Percentiles rank a stretch among this genome's conserved stretches.
These are phyloP conservation scores for Halcyon leucocephala DNA, from an alignment of 2,797 vertebrate genomes.

Conservation along the genomic window DNA sequence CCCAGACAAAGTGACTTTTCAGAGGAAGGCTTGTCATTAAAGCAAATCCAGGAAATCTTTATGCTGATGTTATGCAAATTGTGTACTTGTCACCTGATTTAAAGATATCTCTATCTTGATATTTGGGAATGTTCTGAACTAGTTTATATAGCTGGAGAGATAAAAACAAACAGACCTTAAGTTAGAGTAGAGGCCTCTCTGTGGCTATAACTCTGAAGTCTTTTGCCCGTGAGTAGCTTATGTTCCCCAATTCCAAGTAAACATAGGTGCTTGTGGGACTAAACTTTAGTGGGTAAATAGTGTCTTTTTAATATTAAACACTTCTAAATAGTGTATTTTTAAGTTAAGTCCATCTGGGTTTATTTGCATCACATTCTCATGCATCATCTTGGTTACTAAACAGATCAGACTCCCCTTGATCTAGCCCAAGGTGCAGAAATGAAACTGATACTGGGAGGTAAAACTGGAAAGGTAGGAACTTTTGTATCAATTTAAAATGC, in stretches of 20 bases:
- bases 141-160: neutral
- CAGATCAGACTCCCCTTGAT: slow-evolving; percentile 88
- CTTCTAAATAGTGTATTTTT: neutral
- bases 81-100: neutral
- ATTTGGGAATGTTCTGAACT: neutral
- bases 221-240: neutral
- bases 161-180: neutral
- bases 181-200: neutral
- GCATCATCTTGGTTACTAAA: slow-evolving; percentile 2
- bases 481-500: neutral
- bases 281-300: neutral
- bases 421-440: slow-evolving; percentile 86
- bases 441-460: slow-evolving; percentile 82
- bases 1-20: neutral
- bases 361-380: neutral
- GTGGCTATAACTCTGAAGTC: neutral
- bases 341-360: neutral
- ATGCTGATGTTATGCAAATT: neutral
- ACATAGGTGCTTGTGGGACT: neutral
- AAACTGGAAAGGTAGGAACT: slow-evolving; percentile 80
- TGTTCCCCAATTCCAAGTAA: neutral
- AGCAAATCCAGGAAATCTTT: neutral
- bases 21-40: neutral
- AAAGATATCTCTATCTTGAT: neutral
- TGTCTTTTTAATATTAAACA: too few species aligned